phyloP scores from a whole-genome alignment of 2,797 vertebrate genomes.

The Manis javanica region DNA sequence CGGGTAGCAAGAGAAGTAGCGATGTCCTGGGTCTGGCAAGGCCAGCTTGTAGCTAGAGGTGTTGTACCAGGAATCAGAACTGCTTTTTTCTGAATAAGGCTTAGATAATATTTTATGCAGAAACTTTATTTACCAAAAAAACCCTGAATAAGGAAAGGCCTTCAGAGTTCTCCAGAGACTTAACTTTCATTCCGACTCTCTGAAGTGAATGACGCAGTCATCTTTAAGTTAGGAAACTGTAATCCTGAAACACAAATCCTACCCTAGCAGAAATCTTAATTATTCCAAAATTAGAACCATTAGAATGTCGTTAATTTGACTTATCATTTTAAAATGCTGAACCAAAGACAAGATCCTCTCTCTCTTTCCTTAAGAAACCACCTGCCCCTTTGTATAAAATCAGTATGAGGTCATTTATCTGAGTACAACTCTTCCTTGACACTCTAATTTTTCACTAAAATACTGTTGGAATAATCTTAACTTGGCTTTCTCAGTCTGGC shows the following conservation, averaged over 20 bases:
- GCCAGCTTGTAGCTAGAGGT: not conserved
- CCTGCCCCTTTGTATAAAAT: constrained; percentile 19
- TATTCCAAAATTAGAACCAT: constrained; percentile 4
- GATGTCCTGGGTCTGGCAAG: not conserved
- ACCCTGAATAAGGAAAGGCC: not conserved
- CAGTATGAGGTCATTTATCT: constrained; percentile 30
- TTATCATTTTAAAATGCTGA: constrained; percentile 33
- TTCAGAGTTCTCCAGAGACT: not conserved
- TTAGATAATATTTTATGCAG: not conserved
- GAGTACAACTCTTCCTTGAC: constrained; percentile 26
- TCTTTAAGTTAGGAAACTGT: not conserved
- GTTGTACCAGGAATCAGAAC: not conserved
- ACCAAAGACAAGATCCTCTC: constrained; percentile 22
- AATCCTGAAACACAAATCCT: not conserved
- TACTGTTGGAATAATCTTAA: constrained; percentile 49
- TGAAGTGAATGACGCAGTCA: not conserved
- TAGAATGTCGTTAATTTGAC: constrained; percentile 46
- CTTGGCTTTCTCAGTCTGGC: not conserved
- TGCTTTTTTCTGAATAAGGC: not conserved
- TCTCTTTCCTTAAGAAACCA: not conserved
- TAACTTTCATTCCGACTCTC: not conserved
- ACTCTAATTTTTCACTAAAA: constrained; percentile 64
- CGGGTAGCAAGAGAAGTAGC: not conserved
- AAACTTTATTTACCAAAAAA: not conserved
- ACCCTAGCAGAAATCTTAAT: constrained; percentile 31